Conservation (phyloP, 2,888 invertebrate genomes). For the Leucophenga montana region DNA sequence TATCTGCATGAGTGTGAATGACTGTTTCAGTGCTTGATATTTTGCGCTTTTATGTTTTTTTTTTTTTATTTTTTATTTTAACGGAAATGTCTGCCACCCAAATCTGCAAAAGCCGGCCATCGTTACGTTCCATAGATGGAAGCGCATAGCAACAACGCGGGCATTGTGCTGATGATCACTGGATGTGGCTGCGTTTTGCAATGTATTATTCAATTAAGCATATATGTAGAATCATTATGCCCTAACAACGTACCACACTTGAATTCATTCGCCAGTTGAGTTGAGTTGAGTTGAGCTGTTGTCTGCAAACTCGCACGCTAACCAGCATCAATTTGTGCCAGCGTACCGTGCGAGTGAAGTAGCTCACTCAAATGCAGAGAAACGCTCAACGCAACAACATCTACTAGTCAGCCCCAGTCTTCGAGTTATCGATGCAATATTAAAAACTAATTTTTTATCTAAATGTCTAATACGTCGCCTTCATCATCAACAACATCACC, state of each 20-base stretch:
- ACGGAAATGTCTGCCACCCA: conserved; percentile 59
- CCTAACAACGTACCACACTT: neutral
- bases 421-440: neutral
- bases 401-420: neutral
- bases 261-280: neutral
- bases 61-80: neutral
- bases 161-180: no score
- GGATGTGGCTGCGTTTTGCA: neutral
- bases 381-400: conserved; percentile 9
- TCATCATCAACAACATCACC: neutral
- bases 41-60: neutral
- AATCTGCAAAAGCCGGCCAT: conserved; percentile 27
- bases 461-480: neutral
- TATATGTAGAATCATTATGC: no score
- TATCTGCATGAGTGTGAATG: neutral
- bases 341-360: neutral
- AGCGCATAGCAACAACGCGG: conserved; percentile 6
- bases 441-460: no score
- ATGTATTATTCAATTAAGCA: conserved; percentile 23
- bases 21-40: neutral
- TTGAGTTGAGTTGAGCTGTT: neutral
- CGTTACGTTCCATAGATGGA: no score
- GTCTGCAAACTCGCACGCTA: conserved; percentile 11
- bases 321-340: conserved; percentile 7
- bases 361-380: conserved; percentile 4